A percentile compares a stretch with the other conserved stretches of the same genome.
Conservation (phyloP, 2,888 invertebrate genomes). For the Rhamphomyia laevipes region DNA sequence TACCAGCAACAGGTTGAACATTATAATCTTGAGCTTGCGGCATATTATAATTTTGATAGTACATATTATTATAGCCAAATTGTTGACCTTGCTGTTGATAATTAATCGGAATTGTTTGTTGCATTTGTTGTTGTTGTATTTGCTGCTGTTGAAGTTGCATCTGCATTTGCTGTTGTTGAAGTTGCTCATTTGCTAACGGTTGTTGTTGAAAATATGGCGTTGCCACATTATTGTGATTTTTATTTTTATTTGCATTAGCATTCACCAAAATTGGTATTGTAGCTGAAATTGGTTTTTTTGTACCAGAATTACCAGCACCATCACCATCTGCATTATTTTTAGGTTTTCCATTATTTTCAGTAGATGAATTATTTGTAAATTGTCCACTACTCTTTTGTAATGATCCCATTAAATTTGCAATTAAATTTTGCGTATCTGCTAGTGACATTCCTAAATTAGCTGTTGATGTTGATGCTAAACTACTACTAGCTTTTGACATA, state of each 20-base stretch:
- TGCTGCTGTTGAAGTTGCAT: constrained; percentile 13
- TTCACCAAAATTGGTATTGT: not conserved
- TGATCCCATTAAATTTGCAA: constrained; percentile 52
- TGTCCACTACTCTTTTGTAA: constrained; percentile 34
- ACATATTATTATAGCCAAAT: not conserved
- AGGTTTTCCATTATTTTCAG: constrained; percentile 3
- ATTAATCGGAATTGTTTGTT: too few species aligned
- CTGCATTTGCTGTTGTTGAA: constrained; percentile 1
- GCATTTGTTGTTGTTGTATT: too few species aligned
- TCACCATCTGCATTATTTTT: constrained; percentile 2
- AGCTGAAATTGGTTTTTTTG: constrained; percentile 2
- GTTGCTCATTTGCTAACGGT: constrained; percentile 1
- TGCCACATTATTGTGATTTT: constrained; percentile 1
- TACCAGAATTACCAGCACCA: not conserved
- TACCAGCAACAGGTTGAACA: too few species aligned
- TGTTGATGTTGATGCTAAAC: constrained; percentile 4
- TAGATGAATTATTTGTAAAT: constrained; percentile 6
- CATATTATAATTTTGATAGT: not conserved
- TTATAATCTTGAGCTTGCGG: not conserved
- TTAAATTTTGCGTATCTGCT: constrained; percentile 47
- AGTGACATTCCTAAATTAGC: constrained; percentile 30
- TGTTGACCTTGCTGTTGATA: too few species aligned
- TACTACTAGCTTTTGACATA: constrained; percentile 28
- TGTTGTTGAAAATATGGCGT: constrained; percentile 3
- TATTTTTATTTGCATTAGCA: constrained; percentile 11